These are phyloP conservation scores for Nyctalus aviator DNA, from an alignment of 2,797 vertebrate genomes.

Conservation along the genomic window DNA sequence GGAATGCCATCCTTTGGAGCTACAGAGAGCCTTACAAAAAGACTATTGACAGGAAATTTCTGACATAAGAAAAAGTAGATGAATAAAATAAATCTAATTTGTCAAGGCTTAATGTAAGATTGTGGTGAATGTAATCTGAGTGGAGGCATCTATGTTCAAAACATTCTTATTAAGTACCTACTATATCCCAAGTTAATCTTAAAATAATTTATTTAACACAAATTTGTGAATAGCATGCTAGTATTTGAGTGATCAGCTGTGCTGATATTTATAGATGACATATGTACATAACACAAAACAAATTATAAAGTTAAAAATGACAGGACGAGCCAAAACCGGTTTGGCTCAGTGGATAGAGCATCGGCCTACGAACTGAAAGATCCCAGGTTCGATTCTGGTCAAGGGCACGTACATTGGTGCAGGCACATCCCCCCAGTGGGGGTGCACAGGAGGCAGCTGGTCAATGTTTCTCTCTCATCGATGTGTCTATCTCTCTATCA, in stretches of 20 bases:
- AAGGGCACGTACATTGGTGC: too few relatives aligned
- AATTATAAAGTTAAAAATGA: background rate
- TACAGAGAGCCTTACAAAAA: constrained; percentile 16
- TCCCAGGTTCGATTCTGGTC: too few relatives aligned
- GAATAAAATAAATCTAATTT: background rate
- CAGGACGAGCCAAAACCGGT: background rate
- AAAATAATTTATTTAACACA: constrained; percentile 27
- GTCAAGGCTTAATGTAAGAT: background rate
- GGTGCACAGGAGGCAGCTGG: too few relatives aligned
- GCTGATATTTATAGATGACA: background rate
- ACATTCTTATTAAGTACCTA: background rate
- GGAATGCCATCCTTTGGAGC: background rate
- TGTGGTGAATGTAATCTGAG: background rate
- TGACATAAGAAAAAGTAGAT: background rate
- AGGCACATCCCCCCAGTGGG: too few relatives aligned
- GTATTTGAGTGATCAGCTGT: background rate
- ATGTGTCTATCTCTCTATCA: too few relatives aligned
- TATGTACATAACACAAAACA: background rate
- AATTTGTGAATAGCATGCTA: background rate
- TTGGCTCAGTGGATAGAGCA: too few relatives aligned
- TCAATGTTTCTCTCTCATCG: too few relatives aligned
- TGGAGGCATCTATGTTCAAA: background rate
- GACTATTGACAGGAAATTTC: background rate
- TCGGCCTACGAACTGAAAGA: too few relatives aligned
- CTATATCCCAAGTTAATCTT: background rate